Evolutionary conservation across 2,888 invertebrate genomes (phyloP), one percentile per base, ranked within the genome.

Genomic region (Rosalia funebris): DNA sequence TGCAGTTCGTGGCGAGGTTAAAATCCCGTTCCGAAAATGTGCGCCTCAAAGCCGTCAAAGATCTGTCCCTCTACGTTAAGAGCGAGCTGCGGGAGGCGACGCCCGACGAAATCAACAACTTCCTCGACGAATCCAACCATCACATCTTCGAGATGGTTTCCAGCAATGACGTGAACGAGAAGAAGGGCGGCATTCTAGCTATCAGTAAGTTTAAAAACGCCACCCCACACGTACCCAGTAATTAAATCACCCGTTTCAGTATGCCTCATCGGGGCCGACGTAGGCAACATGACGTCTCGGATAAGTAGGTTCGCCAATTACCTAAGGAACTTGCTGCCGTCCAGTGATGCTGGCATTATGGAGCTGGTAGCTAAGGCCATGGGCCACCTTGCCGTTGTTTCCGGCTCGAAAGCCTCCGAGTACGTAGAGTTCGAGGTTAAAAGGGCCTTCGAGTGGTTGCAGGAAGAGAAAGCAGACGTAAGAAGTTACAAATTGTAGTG

Each of bases 381-480:
- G 68, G 98, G 97, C 0, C 92, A 93, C 69, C 83, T 99, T 53
- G 97, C 97, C 1, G 86, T 95, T 15, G 90, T 92, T 12, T 94
- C 93, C 0, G 97, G 97, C 10, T 95, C 96, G 0, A 95, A 95
- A 79, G 92, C 97, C 20, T 94, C 96, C 0, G 96, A 97, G 77
- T 96, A 97, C 79, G 96, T 98, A n/a, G 97, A 98, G 75, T 96
- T 96, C 83, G 97, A 98, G 83, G 95, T 98, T 1, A 96, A 96
- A 79, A 86, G 94, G 75, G 95, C 98, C 0, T 93, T 96, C 79
- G 98, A 98, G 79, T 97, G 96, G 96, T 84, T 98, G 2, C 90
- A 91, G 17, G 93, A 92, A 48, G 96, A 95, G 74, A 85, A 95
- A 69, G 90, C 95, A 79, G 97, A 98, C 81, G 85, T 85, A 75